Conservation (phyloP, 2,797 vertebrate species). For the Jordanella pulchra region DNA sequence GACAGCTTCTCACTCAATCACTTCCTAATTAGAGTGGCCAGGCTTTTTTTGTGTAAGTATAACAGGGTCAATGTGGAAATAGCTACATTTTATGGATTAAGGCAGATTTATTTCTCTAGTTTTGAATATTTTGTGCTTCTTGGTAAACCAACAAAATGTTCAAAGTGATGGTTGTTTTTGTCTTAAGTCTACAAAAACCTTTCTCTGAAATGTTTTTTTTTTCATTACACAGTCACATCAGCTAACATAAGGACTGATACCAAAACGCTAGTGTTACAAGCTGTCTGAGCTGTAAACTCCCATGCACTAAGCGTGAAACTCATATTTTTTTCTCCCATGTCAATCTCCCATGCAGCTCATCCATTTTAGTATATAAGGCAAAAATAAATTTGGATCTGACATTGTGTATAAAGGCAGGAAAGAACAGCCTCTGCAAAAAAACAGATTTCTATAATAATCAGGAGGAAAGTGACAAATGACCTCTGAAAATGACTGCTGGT, state of each 20-base stretch:
- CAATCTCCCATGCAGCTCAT: not conserved
- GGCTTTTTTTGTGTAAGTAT: not conserved
- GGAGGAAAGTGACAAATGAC: constrained; percentile 1
- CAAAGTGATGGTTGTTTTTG: not conserved
- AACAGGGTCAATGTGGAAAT: not conserved
- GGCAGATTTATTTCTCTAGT: not conserved
- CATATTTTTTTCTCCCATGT: not conserved
- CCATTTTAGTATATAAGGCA: not conserved
- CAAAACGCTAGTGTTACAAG: not conserved
- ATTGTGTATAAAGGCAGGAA: not conserved
- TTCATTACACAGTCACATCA: constrained; percentile 1
- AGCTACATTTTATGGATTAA: not conserved
- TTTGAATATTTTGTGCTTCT: not conserved
- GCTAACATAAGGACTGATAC: not conserved
- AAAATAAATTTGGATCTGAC: constrained; percentile 2
- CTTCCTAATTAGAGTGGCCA: not conserved
- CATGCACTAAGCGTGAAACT: not conserved
- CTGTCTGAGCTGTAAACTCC: not conserved
- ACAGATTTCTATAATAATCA: constrained; percentile 5
- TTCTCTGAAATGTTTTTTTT: not conserved
- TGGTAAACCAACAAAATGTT: not conserved
- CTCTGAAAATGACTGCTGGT: constrained; percentile 7
- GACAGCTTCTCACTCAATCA: not conserved
- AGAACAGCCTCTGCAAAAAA: not conserved
- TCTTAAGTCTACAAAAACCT: not conserved